Evolutionary conservation across 2,113 vertebrate species (phyloP), one percentile per base, ranked within the genome.

Genomic region (Petromus typicus): DNA sequence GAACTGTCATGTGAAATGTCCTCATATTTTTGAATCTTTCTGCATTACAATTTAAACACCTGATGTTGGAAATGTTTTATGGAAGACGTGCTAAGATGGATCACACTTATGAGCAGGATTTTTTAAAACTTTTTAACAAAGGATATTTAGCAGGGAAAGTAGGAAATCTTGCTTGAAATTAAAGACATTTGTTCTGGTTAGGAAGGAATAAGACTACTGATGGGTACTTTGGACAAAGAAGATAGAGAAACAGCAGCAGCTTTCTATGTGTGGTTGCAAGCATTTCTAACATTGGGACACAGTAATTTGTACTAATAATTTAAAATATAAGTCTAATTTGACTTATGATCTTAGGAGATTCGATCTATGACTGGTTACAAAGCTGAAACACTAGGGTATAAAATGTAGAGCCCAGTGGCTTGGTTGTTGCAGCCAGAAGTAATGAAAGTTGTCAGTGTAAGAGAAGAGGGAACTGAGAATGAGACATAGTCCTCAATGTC

Each of bases 131-230:
- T 84, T n/a, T 91, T 40, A 43, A 20, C 37, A 75, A 84, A 66
- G 51, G 5, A 66, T 56, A 71, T 86, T 88, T 80, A 84, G 37
- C 66, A 73, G 25, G 34, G 16, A 32, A 83, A 79, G 69, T 64
- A 94, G 83, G 40, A 80, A 94, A 82, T 94, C 30, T 45, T 78
- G 27, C 27, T 83, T 93, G 45, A 64, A 87, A 93, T 91, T 34
- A 87, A 94, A 89, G 32, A 7, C 1, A 20, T 3, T 78, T 32
- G 3, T 45, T 90, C 27, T 43, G 16, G n/a, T 86, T 88, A 27
- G 22, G 95, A 84, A 75, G n/a, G 18, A 48, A 54, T 40, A 67
- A 66, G 23, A 34, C 91, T 51, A 69, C 45, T 59, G 30, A 80
- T 59, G 6, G 17, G 5, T 79, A 1, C 48, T 54, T 1, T 71